These are phyloP conservation scores for Abramis brama DNA, from an alignment of 2,113 vertebrate species.

Conservation along the genomic window DNA sequence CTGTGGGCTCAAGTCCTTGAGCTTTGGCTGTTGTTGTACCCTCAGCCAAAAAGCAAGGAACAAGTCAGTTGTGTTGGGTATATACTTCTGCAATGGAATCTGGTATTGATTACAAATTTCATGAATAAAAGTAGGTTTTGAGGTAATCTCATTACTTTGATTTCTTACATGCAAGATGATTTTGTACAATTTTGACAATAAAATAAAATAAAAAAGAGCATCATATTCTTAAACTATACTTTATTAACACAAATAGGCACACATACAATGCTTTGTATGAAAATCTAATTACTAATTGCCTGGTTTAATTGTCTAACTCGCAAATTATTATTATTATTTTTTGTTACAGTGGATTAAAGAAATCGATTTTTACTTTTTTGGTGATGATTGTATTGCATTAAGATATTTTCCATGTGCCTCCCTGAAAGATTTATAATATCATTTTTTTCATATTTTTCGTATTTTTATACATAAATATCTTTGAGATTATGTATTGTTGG, in stretches of 20 bases:
- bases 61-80: constrained; percentile 16
- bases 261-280: neutral
- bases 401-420: neutral
- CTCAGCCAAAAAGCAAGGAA: constrained; percentile 19
- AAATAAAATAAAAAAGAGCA: neutral
- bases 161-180: neutral
- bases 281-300: neutral
- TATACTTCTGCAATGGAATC: constrained; percentile 20
- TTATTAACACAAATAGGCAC: neutral
- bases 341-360: neutral
- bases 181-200: neutral
- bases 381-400: neutral
- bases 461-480: too few species aligned
- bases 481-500: too few species aligned
- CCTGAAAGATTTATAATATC: too few species aligned
- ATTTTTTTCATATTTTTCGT: too few species aligned
- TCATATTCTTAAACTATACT: neutral
- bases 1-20: constrained; percentile 65
- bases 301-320: neutral
- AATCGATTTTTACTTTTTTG: neutral
- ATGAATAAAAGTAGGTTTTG: neutral
- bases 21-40: constrained; percentile 61
- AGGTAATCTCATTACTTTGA: neutral
- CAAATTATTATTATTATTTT: neutral
- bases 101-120: constrained; percentile 2